These are phyloP conservation scores for Hylia prasina DNA, from an alignment of 2,113 vertebrate species.

Conservation along the genomic window DNA sequence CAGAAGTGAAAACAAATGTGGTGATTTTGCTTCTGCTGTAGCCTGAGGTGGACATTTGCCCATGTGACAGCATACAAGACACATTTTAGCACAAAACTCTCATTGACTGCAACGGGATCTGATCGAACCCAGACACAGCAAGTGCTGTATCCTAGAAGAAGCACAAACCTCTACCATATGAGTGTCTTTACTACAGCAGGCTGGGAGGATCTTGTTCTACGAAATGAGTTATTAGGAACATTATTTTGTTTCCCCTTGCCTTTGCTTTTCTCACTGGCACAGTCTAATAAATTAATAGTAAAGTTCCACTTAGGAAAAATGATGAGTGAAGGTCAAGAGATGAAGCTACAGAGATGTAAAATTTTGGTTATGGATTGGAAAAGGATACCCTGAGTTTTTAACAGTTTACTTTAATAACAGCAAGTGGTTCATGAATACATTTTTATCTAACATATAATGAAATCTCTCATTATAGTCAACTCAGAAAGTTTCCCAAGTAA, in stretches of 20 bases:
- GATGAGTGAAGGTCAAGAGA: neutral
- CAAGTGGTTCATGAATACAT: neutral
- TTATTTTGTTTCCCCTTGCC: neutral
- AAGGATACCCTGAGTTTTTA: neutral
- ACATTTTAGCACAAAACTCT: conserved; percentile 14
- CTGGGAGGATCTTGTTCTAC: neutral
- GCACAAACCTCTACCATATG: neutral
- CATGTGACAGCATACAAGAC: neutral
- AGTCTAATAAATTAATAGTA: neutral
- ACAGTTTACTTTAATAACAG: neutral
- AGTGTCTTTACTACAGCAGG: neutral
- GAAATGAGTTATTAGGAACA: neutral
- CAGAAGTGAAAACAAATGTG: conserved; percentile 47
- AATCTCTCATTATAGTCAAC: neutral
- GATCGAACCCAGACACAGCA: neutral
- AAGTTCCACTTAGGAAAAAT: neutral
- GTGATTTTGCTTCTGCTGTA: conserved; percentile 17
- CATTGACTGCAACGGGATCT: neutral
- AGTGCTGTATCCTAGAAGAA: neutral
- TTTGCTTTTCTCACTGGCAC: neutral
- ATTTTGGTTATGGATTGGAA: neutral
- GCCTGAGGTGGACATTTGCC: conserved; percentile 21
- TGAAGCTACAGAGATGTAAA: neutral
- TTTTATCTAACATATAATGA: neutral
- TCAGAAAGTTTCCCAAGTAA: neutral